phyloP scores from a whole-genome alignment of 2,113 vertebrate species.

The Tetrao urogallus region DNA sequence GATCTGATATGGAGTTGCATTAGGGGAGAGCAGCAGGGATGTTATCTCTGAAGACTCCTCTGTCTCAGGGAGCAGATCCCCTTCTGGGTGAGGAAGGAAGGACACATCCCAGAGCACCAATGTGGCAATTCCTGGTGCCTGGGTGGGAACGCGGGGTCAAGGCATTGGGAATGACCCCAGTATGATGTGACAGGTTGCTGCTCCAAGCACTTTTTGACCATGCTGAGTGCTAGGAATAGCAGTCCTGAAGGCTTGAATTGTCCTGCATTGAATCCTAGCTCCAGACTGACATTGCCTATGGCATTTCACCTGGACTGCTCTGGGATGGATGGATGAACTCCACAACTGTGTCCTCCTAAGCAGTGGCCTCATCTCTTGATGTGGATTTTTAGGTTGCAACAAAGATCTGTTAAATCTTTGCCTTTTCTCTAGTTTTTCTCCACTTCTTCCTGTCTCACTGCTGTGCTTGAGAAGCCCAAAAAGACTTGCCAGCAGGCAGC shows the following conservation, averaged over 20 bases:
- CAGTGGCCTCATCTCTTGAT: not conserved
- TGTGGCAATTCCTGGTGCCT: not conserved
- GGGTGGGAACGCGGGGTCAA: not conserved
- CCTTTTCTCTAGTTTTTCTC: not conserved
- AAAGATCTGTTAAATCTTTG: not conserved
- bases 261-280: not conserved
- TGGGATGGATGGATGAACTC: not conserved
- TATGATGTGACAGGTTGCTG: accelerated
- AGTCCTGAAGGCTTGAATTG: not conserved
- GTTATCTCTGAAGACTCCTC: constrained; percentile 55
- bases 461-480: not conserved
- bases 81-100: constrained; percentile 18
- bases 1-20: constrained; percentile 47
- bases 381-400: not conserved
- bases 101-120: constrained; percentile 16
- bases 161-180: not conserved
- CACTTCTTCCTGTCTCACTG: not conserved
- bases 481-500: constrained; percentile 20
- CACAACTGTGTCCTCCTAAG: not conserved
- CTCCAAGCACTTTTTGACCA: not conserved
- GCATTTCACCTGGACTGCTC: not conserved
- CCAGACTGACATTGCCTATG: not conserved
- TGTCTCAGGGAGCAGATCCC: constrained; percentile 15
- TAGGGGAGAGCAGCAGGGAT: not conserved
- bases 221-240: not conserved